Evolutionary conservation across 2,888 invertebrate genomes (phyloP).

Genomic region (Biston stratarius): DNA sequence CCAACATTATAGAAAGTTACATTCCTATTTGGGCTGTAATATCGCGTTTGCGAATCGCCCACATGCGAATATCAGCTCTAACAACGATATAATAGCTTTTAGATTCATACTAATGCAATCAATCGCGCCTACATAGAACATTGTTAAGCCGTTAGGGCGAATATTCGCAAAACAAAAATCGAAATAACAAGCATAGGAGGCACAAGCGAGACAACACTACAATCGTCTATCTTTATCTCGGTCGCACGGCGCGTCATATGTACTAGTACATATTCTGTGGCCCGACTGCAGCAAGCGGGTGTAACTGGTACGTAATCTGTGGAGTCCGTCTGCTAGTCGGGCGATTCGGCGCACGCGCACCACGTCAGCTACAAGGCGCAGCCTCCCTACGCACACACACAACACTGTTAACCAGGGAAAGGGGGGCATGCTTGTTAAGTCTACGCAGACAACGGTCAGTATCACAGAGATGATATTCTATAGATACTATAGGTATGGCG

Average conservation of each 20-base stretch:
- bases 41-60: neutral
- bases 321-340: slow-evolving; percentile 42
- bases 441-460: neutral
- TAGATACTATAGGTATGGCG: too few species aligned
- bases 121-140: neutral
- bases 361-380: slow-evolving; percentile 84
- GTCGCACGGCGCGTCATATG: slow-evolving; percentile 30
- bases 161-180: neutral
- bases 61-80: neutral
- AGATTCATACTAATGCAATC: neutral
- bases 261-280: neutral
- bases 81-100: neutral
- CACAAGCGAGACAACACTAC: slow-evolving; percentile 10
- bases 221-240: slow-evolving; percentile 15
- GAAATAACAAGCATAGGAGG: neutral
- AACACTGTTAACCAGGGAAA: slow-evolving; percentile 24
- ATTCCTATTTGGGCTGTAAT: neutral
- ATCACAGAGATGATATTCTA: neutral
- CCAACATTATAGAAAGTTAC: too few species aligned
- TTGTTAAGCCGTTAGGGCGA: neutral
- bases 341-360: slow-evolving; percentile 65
- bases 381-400: slow-evolving; percentile 74
- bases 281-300: neutral
- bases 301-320: neutral
- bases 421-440: slow-evolving; percentile 12